Base-by-base conservation (phyloP, 2,113 vertebrate species). In the Colaptes auratus region DNA sequence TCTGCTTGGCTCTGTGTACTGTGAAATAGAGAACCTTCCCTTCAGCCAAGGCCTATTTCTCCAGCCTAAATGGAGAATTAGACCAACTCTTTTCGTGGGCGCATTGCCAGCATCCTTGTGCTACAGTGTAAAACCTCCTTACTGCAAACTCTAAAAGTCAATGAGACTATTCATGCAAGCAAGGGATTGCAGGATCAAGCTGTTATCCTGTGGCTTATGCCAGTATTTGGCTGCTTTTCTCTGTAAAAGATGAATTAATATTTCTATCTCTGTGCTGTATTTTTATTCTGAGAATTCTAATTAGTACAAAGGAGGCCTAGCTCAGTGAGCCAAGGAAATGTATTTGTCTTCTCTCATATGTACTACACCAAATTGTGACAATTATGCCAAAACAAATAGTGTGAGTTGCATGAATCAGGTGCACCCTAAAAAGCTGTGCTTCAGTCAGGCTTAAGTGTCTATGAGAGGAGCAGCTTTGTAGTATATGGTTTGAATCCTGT, bases 161-260 rank as follows among this genome's bases (percentile, higher is more conserved):
- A 95, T 94, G 82, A 80, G 55, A 70, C 80, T 93, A n/a, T 91
- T 90, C 95, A 73, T 72, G 88, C 90, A 97, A 75, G 76, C 53
- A 94, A 88, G 63, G 70, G 75, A 95, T 96, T 97, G 82, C 27
- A 65, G 95, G 86, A 95, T 94, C 91, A 95, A 96, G 91, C 90
- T 93, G 86, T 93, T 95, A 81, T 88, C 83, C 93, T 20, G 7
- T 84, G 80, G 73, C 73, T 95, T 88, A 92, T 86, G 82, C 90
- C 82, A 88, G 31, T 72, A 78, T 94, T 96, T 96, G 95, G 76
- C 94, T 93, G 90, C 76, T 55, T 95, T 88, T 75, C 69, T 66
- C 76, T 65, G 18, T 21, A 76, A 84, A 91, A 77, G 65, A 80
- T 72, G 73, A 95, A 94, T 88, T 92, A 91, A 46, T 93, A 88